phyloP scores from a whole-genome alignment of 2,888 invertebrate species.

The Petrolisthes cinctipes region DNA sequence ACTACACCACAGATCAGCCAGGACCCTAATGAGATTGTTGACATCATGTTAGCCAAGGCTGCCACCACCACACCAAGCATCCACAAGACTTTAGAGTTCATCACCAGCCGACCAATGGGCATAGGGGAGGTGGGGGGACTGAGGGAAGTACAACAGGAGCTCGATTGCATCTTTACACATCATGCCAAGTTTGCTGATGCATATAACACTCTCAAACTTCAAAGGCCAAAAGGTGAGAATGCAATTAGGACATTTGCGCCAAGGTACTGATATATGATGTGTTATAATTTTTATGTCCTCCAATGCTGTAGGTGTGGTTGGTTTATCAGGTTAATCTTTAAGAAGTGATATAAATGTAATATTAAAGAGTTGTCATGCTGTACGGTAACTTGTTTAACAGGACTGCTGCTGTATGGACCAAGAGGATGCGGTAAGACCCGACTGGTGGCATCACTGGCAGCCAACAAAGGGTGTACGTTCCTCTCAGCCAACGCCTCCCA shows the following conservation, averaged over 20 bases:
- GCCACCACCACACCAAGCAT: slow-evolving; percentile 48
- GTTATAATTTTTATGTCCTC: too few relatives aligned
- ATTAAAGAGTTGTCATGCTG: not conserved
- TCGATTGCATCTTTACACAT: slow-evolving; percentile 41
- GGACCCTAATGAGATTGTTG: slow-evolving; percentile 10
- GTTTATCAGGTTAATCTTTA: too few relatives aligned
- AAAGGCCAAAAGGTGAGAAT: slow-evolving; percentile 48
- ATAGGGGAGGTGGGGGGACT: slow-evolving; percentile 43
- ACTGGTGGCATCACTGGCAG: slow-evolving; percentile 48
- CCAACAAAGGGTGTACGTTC: slow-evolving; percentile 50
- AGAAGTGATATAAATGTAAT: too few relatives aligned
- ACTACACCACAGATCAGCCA: not conserved
- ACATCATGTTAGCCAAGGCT: slow-evolving; percentile 17
- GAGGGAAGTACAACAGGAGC: slow-evolving; percentile 18
- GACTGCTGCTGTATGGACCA: slow-evolving; percentile 58
- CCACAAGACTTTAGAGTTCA: slow-evolving; percentile 51
- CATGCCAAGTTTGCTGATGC: slow-evolving; percentile 40
- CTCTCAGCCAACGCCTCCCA: slow-evolving; percentile 59
- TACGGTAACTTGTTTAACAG: slow-evolving; percentile 13
- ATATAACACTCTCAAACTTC: slow-evolving; percentile 39
- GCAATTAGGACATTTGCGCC: too few relatives aligned
- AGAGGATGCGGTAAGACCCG: slow-evolving; percentile 62
- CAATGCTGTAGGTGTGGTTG: too few relatives aligned
- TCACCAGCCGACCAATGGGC: slow-evolving; percentile 40
- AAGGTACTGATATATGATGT: not conserved